phyloP scores from a whole-genome alignment of 1,140 invertebrate species.

The Drosophila persimilis region DNA sequence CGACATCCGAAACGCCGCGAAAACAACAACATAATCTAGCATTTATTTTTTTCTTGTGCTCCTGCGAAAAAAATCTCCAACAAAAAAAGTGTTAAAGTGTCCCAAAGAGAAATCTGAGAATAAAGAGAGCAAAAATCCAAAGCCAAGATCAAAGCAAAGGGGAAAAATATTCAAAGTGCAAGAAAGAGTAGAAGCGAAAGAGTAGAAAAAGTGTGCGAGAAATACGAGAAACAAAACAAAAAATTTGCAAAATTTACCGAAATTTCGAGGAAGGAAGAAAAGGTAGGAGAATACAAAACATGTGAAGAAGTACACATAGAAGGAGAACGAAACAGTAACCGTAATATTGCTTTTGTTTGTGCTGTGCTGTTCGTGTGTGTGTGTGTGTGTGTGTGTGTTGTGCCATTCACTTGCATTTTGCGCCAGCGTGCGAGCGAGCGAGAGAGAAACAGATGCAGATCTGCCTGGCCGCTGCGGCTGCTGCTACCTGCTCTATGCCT shows the following conservation, averaged over 20 bases:
- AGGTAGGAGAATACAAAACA: conserved; percentile 5
- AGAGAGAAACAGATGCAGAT: conserved; percentile 1
- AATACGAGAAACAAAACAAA: conserved; percentile 48
- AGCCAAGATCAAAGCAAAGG: conserved; percentile 32
- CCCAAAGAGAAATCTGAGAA: conserved; percentile 20
- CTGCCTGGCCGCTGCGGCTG: not conserved
- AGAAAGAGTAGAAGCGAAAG: not conserved
- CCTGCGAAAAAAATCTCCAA: conserved; percentile 25
- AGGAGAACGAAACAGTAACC: conserved; percentile 12
- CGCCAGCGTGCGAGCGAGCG: conserved; percentile 14
- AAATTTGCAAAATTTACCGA: conserved; percentile 38
- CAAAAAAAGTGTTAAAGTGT: conserved; percentile 11
- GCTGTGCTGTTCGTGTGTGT: not conserved
- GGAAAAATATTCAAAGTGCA: too few species aligned
- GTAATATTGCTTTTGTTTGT: conserved; percentile 14
- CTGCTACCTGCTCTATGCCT: conserved; percentile 5
- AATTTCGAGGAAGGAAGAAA: conserved; percentile 8
- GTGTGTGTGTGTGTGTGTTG: not conserved
- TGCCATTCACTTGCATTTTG: conserved; percentile 50
- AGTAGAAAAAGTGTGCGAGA: conserved; percentile 26
- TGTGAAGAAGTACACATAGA: conserved; percentile 7
- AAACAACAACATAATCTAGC: not conserved
- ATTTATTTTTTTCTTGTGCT: not conserved
- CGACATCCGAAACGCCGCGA: too few species aligned
- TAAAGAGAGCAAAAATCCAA: conserved; percentile 35